These are phyloP conservation scores for Caerostris darwini DNA, from an alignment of 1,140 invertebrate species.

Conservation along the genomic window DNA sequence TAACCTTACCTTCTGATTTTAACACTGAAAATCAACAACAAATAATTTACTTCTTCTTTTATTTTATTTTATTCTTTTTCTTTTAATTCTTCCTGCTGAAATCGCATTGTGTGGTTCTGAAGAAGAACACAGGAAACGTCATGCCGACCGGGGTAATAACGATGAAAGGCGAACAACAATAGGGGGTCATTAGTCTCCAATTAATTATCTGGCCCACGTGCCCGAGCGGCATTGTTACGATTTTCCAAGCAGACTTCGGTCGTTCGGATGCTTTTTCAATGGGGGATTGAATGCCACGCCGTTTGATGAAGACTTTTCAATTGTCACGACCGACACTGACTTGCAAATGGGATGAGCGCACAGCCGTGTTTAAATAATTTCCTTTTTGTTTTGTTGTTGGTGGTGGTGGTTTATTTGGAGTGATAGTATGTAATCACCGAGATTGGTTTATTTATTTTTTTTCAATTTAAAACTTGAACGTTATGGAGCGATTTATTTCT, in stretches of 20 bases:
- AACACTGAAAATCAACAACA: background rate
- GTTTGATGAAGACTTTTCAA: slow-evolving; percentile 29
- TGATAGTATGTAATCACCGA: background rate
- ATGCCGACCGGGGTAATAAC: slow-evolving; percentile 2
- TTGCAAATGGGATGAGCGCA: background rate
- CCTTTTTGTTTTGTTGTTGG: background rate
- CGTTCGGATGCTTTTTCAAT: background rate
- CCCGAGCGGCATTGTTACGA: slow-evolving; percentile 23
- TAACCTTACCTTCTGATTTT: background rate
- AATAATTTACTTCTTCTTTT: background rate
- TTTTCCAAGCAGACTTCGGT: background rate
- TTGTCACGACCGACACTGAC: slow-evolving; percentile 19
- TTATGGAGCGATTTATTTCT: background rate
- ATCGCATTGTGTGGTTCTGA: background rate
- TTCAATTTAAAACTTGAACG: too few species aligned
- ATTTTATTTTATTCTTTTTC: background rate
- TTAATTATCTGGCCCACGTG: slow-evolving; percentile 61
- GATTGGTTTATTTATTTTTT: too few species aligned
- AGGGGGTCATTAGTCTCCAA: slow-evolving; percentile 60
- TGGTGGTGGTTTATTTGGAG: background rate
- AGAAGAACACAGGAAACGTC: background rate
- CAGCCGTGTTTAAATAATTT: background rate
- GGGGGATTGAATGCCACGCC: slow-evolving; percentile 2
- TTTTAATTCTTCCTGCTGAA: background rate
- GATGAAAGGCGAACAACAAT: slow-evolving; percentile 59